phyloP scores from a whole-genome alignment of 2,113 vertebrate genomes.

The Manacus vitellinus region DNA sequence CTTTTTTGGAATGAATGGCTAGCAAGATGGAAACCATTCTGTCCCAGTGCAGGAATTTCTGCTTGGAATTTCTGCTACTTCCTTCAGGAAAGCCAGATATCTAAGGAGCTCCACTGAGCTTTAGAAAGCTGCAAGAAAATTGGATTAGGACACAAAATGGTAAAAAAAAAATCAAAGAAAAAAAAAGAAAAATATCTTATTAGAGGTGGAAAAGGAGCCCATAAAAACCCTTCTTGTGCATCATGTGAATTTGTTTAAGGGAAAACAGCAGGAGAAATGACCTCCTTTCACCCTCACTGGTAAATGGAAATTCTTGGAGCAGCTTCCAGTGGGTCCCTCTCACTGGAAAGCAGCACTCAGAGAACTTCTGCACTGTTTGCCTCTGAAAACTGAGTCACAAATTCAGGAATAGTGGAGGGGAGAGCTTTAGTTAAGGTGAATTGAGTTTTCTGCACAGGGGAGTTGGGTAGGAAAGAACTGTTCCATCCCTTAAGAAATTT shows the following conservation, averaged over 20 bases:
- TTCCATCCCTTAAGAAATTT: not conserved
- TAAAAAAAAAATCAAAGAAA: not conserved
- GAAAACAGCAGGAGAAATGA: not conserved
- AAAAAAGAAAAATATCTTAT: not conserved
- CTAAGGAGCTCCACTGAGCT: not conserved
- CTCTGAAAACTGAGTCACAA: not conserved
- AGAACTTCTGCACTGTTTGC: not conserved
- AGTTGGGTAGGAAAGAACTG: not conserved
- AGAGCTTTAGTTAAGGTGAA: not conserved
- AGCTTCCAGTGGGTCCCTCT: accelerated
- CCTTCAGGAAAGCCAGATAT: not conserved
- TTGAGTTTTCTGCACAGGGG: not conserved
- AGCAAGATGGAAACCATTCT: not conserved
- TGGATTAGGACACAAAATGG: not conserved
- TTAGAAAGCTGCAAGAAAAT: not conserved
- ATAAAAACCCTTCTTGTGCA: not conserved
- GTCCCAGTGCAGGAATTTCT: not conserved
- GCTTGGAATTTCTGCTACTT: not conserved
- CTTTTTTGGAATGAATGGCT: not conserved
- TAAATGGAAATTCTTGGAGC: not conserved
- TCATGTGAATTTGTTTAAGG: not conserved
- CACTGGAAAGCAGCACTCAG: not conserved
- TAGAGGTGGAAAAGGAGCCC: not conserved
- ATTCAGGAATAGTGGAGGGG: not conserved
- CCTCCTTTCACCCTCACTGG: not conserved